phyloP scores from a whole-genome alignment of 2,888 invertebrate genomes.

The Drosophila quinaria region DNA sequence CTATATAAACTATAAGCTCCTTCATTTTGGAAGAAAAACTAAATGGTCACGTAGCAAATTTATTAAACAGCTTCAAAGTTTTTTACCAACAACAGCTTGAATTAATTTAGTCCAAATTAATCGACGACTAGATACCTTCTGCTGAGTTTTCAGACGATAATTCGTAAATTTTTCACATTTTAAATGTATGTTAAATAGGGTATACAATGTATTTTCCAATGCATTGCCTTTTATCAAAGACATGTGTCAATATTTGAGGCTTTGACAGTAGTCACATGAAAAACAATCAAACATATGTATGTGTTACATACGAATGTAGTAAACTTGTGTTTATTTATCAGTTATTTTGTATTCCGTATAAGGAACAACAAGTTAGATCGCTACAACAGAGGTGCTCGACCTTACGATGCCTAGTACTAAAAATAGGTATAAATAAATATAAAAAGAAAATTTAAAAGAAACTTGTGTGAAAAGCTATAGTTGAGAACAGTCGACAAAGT shows the following conservation, averaged over 20 bases:
- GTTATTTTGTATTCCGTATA: neutral
- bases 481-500: too few relatives aligned
- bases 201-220: neutral
- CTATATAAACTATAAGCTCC: neutral
- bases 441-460: neutral
- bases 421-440: neutral
- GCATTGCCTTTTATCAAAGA: constrained; percentile 17
- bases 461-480: too few relatives aligned
- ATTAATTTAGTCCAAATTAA: neutral
- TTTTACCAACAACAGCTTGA: neutral
- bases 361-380: neutral
- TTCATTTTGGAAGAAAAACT: neutral
- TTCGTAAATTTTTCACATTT: neutral
- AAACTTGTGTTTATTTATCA: neutral
- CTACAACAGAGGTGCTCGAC: neutral
- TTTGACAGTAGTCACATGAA: constrained; percentile 33
- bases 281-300: constrained; percentile 30
- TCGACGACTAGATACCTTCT: neutral
- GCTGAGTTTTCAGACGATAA: neutral
- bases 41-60: constrained; percentile 19
- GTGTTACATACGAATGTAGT: neutral
- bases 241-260: constrained; percentile 9
- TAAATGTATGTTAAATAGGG: neutral
- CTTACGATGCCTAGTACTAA: neutral
- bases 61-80: constrained; percentile 5